Evolutionary conservation across 1,140 invertebrate species (phyloP), one percentile per base, ranked within the genome.

Genomic region (honey bee (Apis mellifera)): DNA sequence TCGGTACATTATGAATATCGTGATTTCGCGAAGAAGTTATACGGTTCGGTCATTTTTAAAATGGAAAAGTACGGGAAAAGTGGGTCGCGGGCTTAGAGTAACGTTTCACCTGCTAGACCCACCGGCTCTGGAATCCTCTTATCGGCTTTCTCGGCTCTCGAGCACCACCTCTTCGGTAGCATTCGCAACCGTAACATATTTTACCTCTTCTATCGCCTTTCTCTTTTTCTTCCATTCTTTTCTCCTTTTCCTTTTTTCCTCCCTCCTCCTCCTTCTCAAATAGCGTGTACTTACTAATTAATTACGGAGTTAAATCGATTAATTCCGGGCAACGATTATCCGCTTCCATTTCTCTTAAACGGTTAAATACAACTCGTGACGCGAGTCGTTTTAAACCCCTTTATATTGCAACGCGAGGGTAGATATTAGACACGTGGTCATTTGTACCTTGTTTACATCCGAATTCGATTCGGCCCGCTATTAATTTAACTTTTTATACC

Each of bases 1-100:
- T 89, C 86, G 65, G 84, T 89, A 84, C 84, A 90, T 91, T 91
- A 91, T 91, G 87, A 91, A 91, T 91, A 90, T 74, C 78, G 66
- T 86, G 90, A 91, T 91, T 89, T 83, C 74, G 71, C 84, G 81
- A 32, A 21, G 66, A 84, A 91, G 78, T 90, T 84, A 83, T 82
- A 84, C 76, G 85, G 57, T 62, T 65, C 59, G 84, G 83, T 83
- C 85, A 87, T 87, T 89, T 86, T 86, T 83, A 83, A 82, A 84
- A 84, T 60, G 72, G 57, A 50, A 86, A 88, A 83, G 72, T 78
- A 71, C 71, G 70, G 62, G 65, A 21, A 79, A 82, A 82, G 73
- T 72, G 60, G 83, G 79, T 82, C 72, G 75, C 42, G 66, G n/a
- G 66, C 21, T 82, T 76, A 64, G 68, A 32, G 65, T 23, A 66